These are phyloP conservation scores for Otolemur garnettii DNA, from an alignment of 2,113 vertebrate species.

Conservation along the genomic window DNA sequence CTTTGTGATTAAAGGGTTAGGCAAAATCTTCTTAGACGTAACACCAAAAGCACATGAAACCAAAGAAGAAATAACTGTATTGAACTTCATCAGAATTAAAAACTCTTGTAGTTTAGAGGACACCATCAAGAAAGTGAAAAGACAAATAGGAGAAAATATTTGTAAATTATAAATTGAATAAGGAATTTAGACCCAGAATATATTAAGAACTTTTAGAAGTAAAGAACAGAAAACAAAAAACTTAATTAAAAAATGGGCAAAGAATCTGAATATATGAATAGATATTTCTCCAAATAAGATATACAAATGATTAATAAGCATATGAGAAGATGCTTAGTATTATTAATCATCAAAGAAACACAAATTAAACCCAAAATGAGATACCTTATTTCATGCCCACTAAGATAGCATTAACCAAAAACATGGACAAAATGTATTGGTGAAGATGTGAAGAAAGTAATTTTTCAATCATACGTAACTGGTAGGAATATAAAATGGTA, in stretches of 20 bases:
- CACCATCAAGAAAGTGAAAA: neutral
- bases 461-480: neutral
- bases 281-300: neutral
- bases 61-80: neutral
- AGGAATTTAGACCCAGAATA: neutral
- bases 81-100: neutral
- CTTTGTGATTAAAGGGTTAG: neutral
- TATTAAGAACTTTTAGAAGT: neutral
- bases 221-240: neutral
- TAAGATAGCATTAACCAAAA: neutral
- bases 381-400: neutral
- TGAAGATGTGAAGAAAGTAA: neutral
- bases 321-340: neutral
- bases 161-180: neutral
- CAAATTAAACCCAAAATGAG: neutral
- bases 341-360: neutral
- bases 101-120: neutral
- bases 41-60: neutral
- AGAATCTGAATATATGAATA: neutral
- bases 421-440: neutral
- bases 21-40: neutral
- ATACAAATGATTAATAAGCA: neutral
- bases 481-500: neutral
- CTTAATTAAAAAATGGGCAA: neutral
- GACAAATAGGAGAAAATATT: neutral